Evolutionary conservation across 1,140 invertebrate genomes (phyloP), one percentile per base, ranked within the genome.

Genomic region (Steinernema feltiae): DNA sequence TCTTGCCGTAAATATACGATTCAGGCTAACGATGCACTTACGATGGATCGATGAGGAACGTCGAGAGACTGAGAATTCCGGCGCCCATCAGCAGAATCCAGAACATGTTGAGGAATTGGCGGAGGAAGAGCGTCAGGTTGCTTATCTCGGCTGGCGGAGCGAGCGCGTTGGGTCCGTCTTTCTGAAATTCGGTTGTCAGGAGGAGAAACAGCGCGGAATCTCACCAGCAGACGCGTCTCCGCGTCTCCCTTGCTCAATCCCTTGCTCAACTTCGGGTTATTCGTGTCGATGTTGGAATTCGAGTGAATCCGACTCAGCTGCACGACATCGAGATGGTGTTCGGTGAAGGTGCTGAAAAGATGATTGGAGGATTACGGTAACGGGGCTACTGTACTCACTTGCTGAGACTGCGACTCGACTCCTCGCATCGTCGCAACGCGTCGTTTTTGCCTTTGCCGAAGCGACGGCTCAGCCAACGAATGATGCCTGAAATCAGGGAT

Each of bases 51-150:
- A 74, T 74, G 41, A 78, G 35, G 30, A 48, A 78, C 24, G 75
- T 78, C 30, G 48, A 30, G 30, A 78, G 71, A 32, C 77, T 74
- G 15, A 77, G 46, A 15, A 75, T 48, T 2, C 71, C 77, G 0
- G 77, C 77, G 24, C 77, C 77, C n/a, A 78, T 74, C 75, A 78
- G 73, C n/a, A 78, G 70, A 17, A 78, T 24, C 77, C 77, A 78
- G 70, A 78, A 73, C 29, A 78, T 72, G 70, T 78, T 78, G 53
- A 74, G 73, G 69, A 78, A 78, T 30, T 78, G 77, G 15, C 75
- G 32, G 1, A 78, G 18, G 32, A 78, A 78, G 1, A 78, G 72
- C 32, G 48, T 46, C 69, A 73, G 69, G 32, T 78, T 78, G 32
- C 77, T 78, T 41, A 78, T 76, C 3, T 41, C 53, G 41, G 70